Evolutionary conservation across 2,888 invertebrate species (phyloP), one percentile per base, ranked within the genome.

Genomic region (Amphiduros pacificus): DNA sequence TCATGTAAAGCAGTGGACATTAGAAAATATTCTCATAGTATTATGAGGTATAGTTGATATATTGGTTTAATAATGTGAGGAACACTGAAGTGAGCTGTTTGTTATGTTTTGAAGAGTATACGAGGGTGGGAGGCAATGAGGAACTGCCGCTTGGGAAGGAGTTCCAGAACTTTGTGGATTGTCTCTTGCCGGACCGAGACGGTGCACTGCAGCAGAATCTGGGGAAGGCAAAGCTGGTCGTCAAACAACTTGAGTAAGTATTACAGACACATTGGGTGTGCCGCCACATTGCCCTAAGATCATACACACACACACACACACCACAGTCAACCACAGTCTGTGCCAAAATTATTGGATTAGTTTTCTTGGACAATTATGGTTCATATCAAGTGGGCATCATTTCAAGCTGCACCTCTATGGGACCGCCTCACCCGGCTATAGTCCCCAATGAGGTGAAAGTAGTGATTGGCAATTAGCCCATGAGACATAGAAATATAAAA

Each of bases 131-230:
- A 27, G 51, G 22, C 14, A 29, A 27, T 5, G 17, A 27, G 51
- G 29, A 20, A 14, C 51, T 51, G 2, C 51, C 51, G n/a, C 51
- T 51, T 14, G 51, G 51, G 5, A 5, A 51, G 2, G 51, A 51
- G 22, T 51, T 51, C 20, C 51, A 51, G 51, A 11, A 27, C 40
- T 36, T 55, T 22, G 55, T 48, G n/a, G 29, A 41, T 6, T 40
- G 29, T 6, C 41, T 55, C 55, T 24, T 48, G n/a, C n/a, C n/a
- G 14, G 24, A 44, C 28, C 27, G 4, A 4, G 44, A 22, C 14
- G 44, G 14, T 9, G 24, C n/a, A 27, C 41, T 4, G 22, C 20
- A 29, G n/a, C 27, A 26, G 51, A 51, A 51, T 27, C 29, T n/a
- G 28, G 17, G 20, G n/a, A 14, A 20, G 9, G 28, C 22, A 9